A percentile compares a stretch with the other conserved stretches of the same genome.
Conservation (phyloP, 2,113 vertebrate genomes). For the Puntigrus tetrazona region DNA sequence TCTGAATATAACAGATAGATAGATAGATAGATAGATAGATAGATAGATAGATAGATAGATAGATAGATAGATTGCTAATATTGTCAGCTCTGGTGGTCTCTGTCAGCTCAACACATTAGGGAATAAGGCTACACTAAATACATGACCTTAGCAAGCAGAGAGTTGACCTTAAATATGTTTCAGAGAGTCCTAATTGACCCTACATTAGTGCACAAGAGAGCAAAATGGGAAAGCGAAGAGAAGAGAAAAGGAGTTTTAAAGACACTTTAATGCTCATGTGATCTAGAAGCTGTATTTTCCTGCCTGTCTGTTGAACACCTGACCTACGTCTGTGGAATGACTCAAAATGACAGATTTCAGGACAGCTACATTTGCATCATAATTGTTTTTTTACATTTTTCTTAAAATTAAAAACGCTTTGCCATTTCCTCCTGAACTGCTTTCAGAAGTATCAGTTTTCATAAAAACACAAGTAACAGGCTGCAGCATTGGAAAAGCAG, state of each 20-base stretch:
- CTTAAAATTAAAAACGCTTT: neutral
- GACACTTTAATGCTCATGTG: neutral
- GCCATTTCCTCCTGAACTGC: neutral
- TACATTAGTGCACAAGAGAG: neutral
- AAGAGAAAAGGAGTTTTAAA: constrained; percentile 32
- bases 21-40: neutral
- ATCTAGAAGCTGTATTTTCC: neutral
- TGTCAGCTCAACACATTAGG: neutral
- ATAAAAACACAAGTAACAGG: neutral
- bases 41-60: neutral
- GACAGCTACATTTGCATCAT: neutral
- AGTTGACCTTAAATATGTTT: neutral
- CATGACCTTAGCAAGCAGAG: neutral
- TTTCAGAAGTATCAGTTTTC: neutral
- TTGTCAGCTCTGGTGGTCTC: neutral
- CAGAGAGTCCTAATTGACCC: neutral
- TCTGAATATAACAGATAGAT: neutral
- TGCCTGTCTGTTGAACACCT: neutral
- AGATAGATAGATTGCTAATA: neutral
- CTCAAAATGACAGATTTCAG: neutral
- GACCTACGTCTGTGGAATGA: neutral
- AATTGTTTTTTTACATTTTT: neutral
- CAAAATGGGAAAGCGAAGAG: constrained; percentile 1
- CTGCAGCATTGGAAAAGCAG: neutral
- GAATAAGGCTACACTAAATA: neutral